These are phyloP conservation scores for Eutrigla gurnardus DNA, from an alignment of 2,797 vertebrate genomes.

Conservation along the genomic window DNA sequence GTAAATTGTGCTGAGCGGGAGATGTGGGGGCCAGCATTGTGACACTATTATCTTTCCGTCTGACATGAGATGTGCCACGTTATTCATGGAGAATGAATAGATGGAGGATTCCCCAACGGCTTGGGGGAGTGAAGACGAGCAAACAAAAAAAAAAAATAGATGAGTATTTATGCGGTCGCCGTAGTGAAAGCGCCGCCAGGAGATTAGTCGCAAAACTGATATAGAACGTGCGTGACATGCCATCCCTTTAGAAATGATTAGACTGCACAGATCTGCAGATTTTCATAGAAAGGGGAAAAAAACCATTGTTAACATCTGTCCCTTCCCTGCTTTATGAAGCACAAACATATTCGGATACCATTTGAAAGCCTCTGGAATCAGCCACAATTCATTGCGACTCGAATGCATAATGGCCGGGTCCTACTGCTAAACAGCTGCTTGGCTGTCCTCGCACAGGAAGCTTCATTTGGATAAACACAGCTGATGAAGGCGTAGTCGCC, in stretches of 20 bases:
- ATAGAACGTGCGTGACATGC: slow-evolving; percentile 41
- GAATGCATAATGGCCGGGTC: slow-evolving; percentile 43
- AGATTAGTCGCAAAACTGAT: slow-evolving; percentile 63
- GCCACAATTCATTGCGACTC: slow-evolving; percentile 46
- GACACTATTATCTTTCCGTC: slow-evolving; percentile 81
- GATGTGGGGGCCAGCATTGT: slow-evolving; percentile 70
- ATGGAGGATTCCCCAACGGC: slow-evolving; percentile 60
- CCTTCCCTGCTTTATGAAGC: slow-evolving; percentile 41
- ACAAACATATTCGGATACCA: slow-evolving; percentile 47
- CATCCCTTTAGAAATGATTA: slow-evolving; percentile 52
- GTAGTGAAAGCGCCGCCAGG: slow-evolving; percentile 43
- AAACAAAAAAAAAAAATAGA: slow-evolving; percentile 54
- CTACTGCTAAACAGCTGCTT: slow-evolving; percentile 71
- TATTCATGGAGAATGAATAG: slow-evolving; percentile 79
- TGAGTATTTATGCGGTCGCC: slow-evolving; percentile 58
- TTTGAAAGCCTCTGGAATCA: slow-evolving; percentile 53
- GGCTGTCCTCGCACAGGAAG: slow-evolving; percentile 56
- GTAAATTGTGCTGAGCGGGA: slow-evolving; percentile 72
- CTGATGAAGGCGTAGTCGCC: slow-evolving; percentile 49
- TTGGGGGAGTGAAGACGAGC: slow-evolving; percentile 44
- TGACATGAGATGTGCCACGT: slow-evolving; percentile 77
- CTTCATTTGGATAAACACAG: slow-evolving; percentile 64
- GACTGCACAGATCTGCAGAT: slow-evolving; percentile 43
- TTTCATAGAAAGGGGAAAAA: slow-evolving; percentile 42
- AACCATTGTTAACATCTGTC: slow-evolving; percentile 63